Conservation (phyloP, 2,113 vertebrate species). For the Solenodon paradoxus region DNA sequence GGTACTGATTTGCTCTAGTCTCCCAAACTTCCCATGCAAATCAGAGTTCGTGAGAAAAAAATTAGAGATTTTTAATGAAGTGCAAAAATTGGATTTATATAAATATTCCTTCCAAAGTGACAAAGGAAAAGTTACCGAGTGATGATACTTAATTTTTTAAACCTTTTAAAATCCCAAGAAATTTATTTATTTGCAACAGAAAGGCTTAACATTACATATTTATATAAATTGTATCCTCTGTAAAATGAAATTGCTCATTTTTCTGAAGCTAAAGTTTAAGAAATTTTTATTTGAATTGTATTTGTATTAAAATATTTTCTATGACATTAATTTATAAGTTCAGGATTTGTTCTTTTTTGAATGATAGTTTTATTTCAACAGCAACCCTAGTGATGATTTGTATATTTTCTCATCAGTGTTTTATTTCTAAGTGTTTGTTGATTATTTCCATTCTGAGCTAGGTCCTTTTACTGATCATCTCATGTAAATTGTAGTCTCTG, state of each 20-base stretch:
- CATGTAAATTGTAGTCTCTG: background rate
- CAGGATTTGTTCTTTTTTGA: background rate
- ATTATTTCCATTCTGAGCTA: background rate
- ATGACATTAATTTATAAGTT: background rate
- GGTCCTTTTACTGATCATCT: background rate
- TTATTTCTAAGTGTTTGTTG: background rate
- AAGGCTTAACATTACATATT: constrained; percentile 48
- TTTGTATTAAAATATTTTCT: background rate
- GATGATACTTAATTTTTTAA: constrained; percentile 50
- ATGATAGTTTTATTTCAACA: background rate
- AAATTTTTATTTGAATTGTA: background rate
- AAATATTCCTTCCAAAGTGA: constrained; percentile 60
- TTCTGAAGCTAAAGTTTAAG: background rate
- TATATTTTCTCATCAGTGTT: background rate
- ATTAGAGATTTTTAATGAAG: background rate
- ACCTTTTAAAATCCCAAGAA: constrained; percentile 50
- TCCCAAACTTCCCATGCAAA: background rate
- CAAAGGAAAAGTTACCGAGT: constrained; percentile 5
- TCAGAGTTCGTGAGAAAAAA: background rate
- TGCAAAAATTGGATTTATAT: constrained; percentile 34
- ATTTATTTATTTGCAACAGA: constrained; percentile 58
- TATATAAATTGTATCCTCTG: background rate
- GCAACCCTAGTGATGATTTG: background rate
- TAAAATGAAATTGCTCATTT: background rate
- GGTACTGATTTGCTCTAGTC: background rate